phyloP scores from a whole-genome alignment of 2,888 invertebrate genomes.

The Sycophila texana region DNA sequence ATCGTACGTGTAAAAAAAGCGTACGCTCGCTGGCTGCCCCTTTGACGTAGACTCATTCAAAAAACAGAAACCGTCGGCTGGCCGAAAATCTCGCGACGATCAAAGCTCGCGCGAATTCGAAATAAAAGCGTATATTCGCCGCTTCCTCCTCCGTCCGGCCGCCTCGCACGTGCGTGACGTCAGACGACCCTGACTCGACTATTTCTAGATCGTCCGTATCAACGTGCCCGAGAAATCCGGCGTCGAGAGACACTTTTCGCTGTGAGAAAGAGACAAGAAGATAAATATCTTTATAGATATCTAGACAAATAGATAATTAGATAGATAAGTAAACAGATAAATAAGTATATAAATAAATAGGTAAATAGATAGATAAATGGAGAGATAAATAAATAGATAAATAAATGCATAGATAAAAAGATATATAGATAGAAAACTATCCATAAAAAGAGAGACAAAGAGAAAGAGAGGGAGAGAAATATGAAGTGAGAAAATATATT shows the following conservation, averaged over 20 bases:
- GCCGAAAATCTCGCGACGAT: slow-evolving; percentile 34
- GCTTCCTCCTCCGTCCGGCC: neutral
- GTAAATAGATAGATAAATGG: too few species aligned
- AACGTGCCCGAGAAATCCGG: neutral
- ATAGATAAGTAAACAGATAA: neutral
- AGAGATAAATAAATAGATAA: neutral
- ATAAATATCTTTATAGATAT: too few species aligned
- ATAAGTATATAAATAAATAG: too few species aligned
- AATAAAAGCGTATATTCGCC: slow-evolving; percentile 15
- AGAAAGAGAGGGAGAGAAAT: too few species aligned
- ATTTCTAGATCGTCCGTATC: slow-evolving; percentile 59
- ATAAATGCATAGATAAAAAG: too few species aligned
- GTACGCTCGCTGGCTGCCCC: too few species aligned
- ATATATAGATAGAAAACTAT: too few species aligned
- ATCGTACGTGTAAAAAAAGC: too few species aligned
- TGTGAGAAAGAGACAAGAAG: slow-evolving; percentile 21
- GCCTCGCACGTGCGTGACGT: slow-evolving; percentile 57
- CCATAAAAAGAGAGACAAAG: neutral
- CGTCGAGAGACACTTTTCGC: slow-evolving; percentile 37
- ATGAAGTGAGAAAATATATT: too few species aligned
- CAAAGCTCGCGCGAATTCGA: neutral
- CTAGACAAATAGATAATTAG: neutral
- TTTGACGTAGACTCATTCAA: too few species aligned
- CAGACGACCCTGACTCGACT: slow-evolving; percentile 62
- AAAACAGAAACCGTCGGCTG: too few species aligned